Evolutionary conservation across 2,888 invertebrate species (phyloP).

Genomic region (Stenoptilia bipunctidactyla): DNA sequence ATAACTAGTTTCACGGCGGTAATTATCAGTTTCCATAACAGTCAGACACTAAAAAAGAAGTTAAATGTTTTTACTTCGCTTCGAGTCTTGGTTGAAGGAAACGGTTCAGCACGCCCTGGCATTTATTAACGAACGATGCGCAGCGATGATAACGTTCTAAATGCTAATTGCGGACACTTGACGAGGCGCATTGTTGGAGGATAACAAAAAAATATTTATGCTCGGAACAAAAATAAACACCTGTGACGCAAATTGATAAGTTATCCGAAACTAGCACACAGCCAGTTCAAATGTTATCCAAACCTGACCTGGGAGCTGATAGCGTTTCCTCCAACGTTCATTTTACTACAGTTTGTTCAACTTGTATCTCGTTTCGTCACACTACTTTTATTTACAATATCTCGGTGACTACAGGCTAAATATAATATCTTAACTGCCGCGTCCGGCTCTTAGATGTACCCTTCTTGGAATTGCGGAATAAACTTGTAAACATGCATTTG

Average conservation of each 20-base stretch:
- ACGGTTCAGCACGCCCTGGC: too few relatives aligned
- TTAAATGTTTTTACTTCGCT: neutral
- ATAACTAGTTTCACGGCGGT: slow-evolving; percentile 22
- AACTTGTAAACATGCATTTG: too few relatives aligned
- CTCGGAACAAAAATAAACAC: slow-evolving; percentile 25
- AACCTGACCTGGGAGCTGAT: slow-evolving; percentile 36
- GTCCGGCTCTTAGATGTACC: slow-evolving; percentile 23
- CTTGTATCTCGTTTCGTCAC: slow-evolving; percentile 41
- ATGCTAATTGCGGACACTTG: too few relatives aligned
- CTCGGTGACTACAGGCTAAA: slow-evolving; percentile 30
- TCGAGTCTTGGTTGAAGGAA: too few relatives aligned
- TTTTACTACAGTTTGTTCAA: slow-evolving; percentile 57
- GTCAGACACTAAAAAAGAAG: slow-evolving; percentile 7
- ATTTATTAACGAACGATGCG: too few relatives aligned
- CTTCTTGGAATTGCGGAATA: neutral
- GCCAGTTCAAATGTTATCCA: slow-evolving; percentile 47
- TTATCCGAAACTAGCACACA: slow-evolving; percentile 56
- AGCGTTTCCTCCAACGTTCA: slow-evolving; percentile 32
- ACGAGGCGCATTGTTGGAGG: too few relatives aligned
- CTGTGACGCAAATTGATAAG: slow-evolving; percentile 61
- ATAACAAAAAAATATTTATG: neutral
- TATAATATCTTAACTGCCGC: slow-evolving; percentile 33
- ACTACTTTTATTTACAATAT: slow-evolving; percentile 41
- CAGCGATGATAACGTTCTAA: too few relatives aligned
- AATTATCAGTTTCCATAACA: slow-evolving; percentile 27